A percentile compares a stretch with the other conserved stretches of the same genome.
These are phyloP conservation scores for Agriopis aurantiaria DNA, from an alignment of 2,888 invertebrate genomes.

Conservation along the genomic window DNA sequence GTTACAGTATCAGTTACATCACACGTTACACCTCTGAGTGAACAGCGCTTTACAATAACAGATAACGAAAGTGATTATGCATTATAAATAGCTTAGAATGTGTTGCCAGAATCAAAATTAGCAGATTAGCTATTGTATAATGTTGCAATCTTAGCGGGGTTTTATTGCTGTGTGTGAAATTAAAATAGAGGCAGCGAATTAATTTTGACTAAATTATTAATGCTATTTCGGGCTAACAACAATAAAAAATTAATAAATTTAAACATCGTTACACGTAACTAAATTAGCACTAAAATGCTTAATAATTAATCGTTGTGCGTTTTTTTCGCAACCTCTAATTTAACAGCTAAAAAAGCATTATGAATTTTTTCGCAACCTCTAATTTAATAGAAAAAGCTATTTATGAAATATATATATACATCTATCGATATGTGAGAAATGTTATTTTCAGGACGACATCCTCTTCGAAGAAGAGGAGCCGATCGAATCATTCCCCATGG, in stretches of 20 bases:
- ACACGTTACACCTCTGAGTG: background rate
- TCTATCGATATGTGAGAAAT: constrained; percentile 13
- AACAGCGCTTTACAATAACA: constrained; percentile 8
- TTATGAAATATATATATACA: background rate
- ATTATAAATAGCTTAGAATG: constrained; percentile 39
- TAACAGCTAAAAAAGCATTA: background rate
- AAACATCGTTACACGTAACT: background rate
- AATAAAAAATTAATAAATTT: background rate
- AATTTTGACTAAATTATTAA: background rate
- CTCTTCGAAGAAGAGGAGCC: constrained; percentile 78
- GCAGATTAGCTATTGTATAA: constrained; percentile 9
- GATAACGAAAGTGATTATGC: constrained; percentile 72
- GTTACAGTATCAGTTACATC: constrained; percentile 1
- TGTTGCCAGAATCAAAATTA: constrained; percentile 36
- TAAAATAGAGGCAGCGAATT: constrained; percentile 15
- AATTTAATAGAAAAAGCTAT: background rate
- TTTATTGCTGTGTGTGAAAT: constrained; percentile 13
- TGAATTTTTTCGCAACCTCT: constrained; percentile 11
- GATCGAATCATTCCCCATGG: constrained; percentile 60
- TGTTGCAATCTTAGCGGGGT: constrained; percentile 12
- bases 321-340: constrained; percentile 9
- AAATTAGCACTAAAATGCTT: background rate
- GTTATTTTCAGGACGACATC: constrained; percentile 75
- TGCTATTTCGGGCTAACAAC: background rate
- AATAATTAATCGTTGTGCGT: background rate